Base-by-base conservation (phyloP, 2,888 invertebrate genomes). In the Patella depressa region DNA sequence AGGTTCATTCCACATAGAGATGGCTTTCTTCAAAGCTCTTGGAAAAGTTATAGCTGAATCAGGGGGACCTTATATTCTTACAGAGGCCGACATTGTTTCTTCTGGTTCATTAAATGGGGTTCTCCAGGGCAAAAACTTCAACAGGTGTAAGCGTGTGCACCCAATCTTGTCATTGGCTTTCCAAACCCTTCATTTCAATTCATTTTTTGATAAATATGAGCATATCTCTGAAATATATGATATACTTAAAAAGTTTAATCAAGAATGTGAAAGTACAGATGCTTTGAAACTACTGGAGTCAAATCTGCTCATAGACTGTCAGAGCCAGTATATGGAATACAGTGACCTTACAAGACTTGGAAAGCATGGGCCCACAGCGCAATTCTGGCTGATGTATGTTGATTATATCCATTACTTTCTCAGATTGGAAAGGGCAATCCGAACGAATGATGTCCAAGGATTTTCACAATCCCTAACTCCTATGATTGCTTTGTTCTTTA, bases 21-120 rank as follows among this genome's bases (percentile, higher is more conserved):
- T 85, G 74, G 81, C 80, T 45, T 83, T 80, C 29, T 82, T 83
- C 75, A 80, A 75, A 24, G 80, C 81, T 14, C 29, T 85, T 65
- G 84, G 83, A 11, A 74, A 79, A 59, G 34, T 85, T 53, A 70
- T 85, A n/a, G 78, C 82, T 45, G 81, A 74, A 15, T 85, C 85
- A 45, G 83, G 82, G 14, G 80, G 80, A 7, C 76, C 81, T 24
- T 34, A 80, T 45, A 78, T 85, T 53, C 73, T 85, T 9, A 82
- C 79, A 76, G 83, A 85, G n/a, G 70, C 73, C 71, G 79, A 74
- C 53, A 80, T 81, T 54, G 76, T 85, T 53, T 83, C 78, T 53
- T 3, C 59, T 57, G 83, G 83, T 15, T 84, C 81, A 19, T 74
- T 82, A 14, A 79, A 79, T 71, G 82, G 81, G 15, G 79, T 83